phyloP scores from a whole-genome alignment of 1,140 invertebrate genomes.

The Cecropterus lyciades region DNA sequence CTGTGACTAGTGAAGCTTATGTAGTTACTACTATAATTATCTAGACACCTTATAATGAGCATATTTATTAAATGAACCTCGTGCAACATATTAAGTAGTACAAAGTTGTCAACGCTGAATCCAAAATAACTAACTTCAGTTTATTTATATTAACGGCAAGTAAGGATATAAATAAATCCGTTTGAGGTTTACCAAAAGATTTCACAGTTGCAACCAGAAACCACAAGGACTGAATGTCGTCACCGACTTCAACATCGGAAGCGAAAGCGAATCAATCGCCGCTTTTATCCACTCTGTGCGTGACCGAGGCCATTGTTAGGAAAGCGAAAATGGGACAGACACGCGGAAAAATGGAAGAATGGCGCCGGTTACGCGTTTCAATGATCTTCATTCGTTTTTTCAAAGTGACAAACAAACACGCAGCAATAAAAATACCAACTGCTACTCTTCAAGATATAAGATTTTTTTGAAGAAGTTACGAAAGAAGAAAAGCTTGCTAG shows the following conservation, averaged over 20 bases:
- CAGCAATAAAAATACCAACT: background rate
- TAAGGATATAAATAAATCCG: conserved; percentile 24
- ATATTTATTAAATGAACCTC: too few relatives aligned
- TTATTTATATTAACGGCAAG: conserved; percentile 1
- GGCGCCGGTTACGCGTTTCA: conserved; percentile 53
- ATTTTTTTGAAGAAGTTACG: too few relatives aligned
- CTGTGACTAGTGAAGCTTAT: too few relatives aligned
- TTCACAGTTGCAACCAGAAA: conserved; percentile 51
- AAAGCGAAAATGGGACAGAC: conserved; percentile 73
- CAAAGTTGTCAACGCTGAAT: too few relatives aligned
- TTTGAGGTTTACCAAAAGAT: conserved; percentile 39
- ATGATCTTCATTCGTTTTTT: conserved; percentile 47
- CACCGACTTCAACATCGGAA: conserved; percentile 59
- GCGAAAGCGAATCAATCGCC: conserved; percentile 78
- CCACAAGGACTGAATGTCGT: conserved; percentile 71
- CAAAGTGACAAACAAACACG: conserved; percentile 24
- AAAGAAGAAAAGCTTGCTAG: too few relatives aligned
- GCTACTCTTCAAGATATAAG: too few relatives aligned
- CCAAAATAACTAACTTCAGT: too few relatives aligned
- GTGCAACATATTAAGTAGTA: too few relatives aligned
- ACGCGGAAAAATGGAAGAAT: conserved; percentile 67
- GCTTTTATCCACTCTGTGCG: conserved; percentile 62
- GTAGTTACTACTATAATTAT: too few relatives aligned
- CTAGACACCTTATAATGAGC: too few relatives aligned
- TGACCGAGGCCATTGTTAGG: conserved; percentile 78